A percentile compares a stretch with the other conserved stretches of the same genome.
phyloP scores from a whole-genome alignment of 2,888 invertebrate species.

The Nymphalis c-album region DNA sequence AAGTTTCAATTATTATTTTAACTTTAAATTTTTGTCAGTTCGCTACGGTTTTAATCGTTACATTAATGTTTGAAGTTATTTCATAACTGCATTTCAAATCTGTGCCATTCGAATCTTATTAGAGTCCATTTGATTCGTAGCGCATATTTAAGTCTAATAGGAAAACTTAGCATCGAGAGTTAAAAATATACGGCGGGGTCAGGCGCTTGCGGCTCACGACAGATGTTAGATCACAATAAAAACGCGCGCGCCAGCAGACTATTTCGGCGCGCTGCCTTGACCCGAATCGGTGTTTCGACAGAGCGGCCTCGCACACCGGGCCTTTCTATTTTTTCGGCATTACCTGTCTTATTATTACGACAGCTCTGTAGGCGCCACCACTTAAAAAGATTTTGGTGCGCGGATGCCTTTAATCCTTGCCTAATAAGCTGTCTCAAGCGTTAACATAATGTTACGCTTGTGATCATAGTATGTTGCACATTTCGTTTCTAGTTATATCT shows the following conservation, averaged over 20 bases:
- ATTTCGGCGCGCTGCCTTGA: slow-evolving; percentile 81
- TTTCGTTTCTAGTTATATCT: neutral
- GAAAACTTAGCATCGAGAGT: slow-evolving; percentile 1
- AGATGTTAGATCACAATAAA: slow-evolving; percentile 81
- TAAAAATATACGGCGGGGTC: slow-evolving; percentile 43
- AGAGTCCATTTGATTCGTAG: no score
- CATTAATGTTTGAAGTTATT: neutral
- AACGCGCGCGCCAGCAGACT: slow-evolving; percentile 77
- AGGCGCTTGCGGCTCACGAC: slow-evolving; percentile 60
- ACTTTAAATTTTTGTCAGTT: neutral
- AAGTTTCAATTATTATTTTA: neutral
- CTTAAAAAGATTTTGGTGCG: slow-evolving; percentile 70
- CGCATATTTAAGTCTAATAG: neutral
- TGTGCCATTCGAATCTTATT: no score
- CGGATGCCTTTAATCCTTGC: slow-evolving; percentile 49
- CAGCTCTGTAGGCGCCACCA: slow-evolving; percentile 72
- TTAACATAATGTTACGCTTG: neutral
- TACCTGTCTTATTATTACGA: slow-evolving; percentile 81
- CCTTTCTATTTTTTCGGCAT: slow-evolving; percentile 82
- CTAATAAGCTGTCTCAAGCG: neutral
- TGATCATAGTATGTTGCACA: neutral
- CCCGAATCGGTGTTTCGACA: slow-evolving; percentile 80
- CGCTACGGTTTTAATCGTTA: neutral
- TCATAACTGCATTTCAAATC: no score
- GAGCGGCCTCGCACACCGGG: slow-evolving; percentile 80